These are phyloP conservation scores for Labeo calbasu DNA, from an alignment of 2,797 vertebrate genomes.

Conservation along the genomic window DNA sequence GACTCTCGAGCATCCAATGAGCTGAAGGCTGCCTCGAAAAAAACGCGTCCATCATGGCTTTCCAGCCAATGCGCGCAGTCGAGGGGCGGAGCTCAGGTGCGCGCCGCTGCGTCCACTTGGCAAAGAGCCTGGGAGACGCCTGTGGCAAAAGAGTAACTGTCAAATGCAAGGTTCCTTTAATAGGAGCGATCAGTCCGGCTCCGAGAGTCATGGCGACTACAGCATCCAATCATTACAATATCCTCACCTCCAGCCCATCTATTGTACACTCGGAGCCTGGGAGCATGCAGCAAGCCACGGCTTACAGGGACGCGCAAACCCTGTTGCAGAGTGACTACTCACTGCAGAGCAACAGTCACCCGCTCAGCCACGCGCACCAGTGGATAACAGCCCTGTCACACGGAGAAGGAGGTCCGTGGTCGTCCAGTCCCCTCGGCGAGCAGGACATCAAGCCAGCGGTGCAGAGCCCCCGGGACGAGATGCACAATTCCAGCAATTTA, in stretches of 20 bases:
- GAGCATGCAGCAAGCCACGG: conserved; percentile 92
- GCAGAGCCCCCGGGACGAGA: conserved; percentile 88
- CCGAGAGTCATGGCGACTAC: conserved; percentile 97
- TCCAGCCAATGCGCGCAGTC: conserved; percentile 82
- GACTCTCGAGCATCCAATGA: conserved; percentile 79
- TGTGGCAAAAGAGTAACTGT: conserved; percentile 91
- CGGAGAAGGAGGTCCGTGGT: conserved; percentile 90
- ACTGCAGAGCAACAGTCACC: conserved; percentile 95
- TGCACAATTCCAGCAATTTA: conserved; percentile 78
- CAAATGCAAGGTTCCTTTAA: conserved; percentile 94
- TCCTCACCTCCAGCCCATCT: conserved; percentile 94
- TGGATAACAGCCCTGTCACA: conserved; percentile 97
- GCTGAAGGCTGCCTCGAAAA: conserved; percentile 81
- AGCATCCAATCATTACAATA: conserved; percentile 98
- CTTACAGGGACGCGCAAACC: conserved; percentile 93
- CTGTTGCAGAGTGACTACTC: conserved; percentile 95
- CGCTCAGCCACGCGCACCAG: conserved; percentile 97
- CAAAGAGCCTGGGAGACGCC: conserved; percentile 83
- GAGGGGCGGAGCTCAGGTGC: conserved; percentile 85
- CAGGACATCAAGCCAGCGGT: conserved; percentile 95
- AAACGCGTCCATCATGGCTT: conserved; percentile 87
- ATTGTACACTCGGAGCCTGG: conserved; percentile 94
- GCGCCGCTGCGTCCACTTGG: conserved; percentile 85
- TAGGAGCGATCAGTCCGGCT: conserved; percentile 92
- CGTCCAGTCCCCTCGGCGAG: conserved; percentile 88